A percentile compares a stretch with the other conserved stretches of the same genome.
Evolutionary conservation across 2,888 invertebrate genomes (phyloP).

Genomic region (Atethmia centrago): DNA sequence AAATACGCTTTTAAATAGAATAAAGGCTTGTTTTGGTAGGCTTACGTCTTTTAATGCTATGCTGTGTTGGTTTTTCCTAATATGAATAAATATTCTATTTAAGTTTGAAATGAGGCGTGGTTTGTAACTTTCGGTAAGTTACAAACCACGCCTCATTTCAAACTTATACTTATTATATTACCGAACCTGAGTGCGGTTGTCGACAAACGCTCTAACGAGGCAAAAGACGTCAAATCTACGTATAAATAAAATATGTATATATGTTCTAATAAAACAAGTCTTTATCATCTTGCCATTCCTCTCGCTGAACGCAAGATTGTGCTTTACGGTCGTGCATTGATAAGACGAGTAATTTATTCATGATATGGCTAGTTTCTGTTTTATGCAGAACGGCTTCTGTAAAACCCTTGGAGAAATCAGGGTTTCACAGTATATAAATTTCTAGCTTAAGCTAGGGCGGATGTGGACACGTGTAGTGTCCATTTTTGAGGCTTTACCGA

Average conservation of each 20-base stretch:
- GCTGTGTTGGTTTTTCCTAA: not conserved
- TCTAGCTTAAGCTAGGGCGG: constrained; percentile 4
- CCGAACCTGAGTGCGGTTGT: too few relatives aligned
- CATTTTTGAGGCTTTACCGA: not conserved
- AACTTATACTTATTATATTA: too few relatives aligned
- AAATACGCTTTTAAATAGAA: not conserved
- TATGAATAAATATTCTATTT: not conserved
- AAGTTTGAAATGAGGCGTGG: not conserved
- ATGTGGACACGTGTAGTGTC: not conserved
- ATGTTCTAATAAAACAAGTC: constrained; percentile 3
- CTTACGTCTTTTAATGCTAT: not conserved
- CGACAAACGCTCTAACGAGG: too few relatives aligned
- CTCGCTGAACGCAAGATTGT: constrained; percentile 4
- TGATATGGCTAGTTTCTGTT: constrained; percentile 33
- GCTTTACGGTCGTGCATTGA: constrained; percentile 33
- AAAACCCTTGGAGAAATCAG: constrained; percentile 54
- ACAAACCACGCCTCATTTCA: too few relatives aligned
- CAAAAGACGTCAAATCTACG: not conserved
- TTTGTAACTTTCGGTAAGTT: too few relatives aligned
- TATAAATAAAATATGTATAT: constrained; percentile 4
- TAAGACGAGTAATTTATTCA: constrained; percentile 42
- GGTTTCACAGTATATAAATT: constrained; percentile 16
- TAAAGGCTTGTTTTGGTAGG: not conserved
- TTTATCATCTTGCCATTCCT: not conserved
- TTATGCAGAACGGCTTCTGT: constrained; percentile 36